These are phyloP conservation scores for Microcebus ravelobensis DNA, from an alignment of 2,113 vertebrate species.

Conservation along the genomic window DNA sequence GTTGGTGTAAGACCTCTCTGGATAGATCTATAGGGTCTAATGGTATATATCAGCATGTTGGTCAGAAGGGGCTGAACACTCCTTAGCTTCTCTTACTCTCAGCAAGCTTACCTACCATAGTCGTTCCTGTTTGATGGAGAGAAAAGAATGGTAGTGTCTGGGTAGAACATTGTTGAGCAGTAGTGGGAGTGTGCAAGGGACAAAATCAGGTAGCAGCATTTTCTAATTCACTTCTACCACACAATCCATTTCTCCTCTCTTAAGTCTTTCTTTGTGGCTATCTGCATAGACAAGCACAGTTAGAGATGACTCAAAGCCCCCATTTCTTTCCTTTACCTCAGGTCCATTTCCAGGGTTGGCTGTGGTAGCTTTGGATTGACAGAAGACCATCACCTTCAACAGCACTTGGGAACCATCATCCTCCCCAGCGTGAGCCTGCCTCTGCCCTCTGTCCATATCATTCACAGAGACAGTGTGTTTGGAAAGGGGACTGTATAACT, in stretches of 20 bases:
- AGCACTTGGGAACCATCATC: not conserved
- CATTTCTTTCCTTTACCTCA: constrained; percentile 61
- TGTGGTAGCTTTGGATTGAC: constrained; percentile 43
- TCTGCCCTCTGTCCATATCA: not conserved
- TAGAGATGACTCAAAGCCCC: constrained; percentile 50
- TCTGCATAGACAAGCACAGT: not conserved
- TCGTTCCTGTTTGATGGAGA: not conserved
- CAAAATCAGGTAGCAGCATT: constrained; percentile 35
- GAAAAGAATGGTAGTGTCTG: not conserved
- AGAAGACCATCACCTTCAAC: constrained; percentile 42
- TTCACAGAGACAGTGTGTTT: not conserved
- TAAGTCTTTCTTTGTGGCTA: not conserved
- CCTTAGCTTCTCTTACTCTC: not conserved
- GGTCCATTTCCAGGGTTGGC: constrained; percentile 38
- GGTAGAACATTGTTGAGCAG: not conserved
- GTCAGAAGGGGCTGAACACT: not conserved
- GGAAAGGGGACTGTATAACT: constrained; percentile 11
- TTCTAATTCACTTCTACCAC: not conserved
- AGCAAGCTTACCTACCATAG: not conserved
- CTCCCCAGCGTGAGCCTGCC: not conserved
- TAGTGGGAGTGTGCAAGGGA: not conserved
- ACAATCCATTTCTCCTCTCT: not conserved
- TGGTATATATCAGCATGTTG: not conserved
- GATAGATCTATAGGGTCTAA: not conserved
- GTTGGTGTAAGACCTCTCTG: not conserved